phyloP scores from a whole-genome alignment of 2,888 invertebrate species.

The Cephonodes hylas region DNA sequence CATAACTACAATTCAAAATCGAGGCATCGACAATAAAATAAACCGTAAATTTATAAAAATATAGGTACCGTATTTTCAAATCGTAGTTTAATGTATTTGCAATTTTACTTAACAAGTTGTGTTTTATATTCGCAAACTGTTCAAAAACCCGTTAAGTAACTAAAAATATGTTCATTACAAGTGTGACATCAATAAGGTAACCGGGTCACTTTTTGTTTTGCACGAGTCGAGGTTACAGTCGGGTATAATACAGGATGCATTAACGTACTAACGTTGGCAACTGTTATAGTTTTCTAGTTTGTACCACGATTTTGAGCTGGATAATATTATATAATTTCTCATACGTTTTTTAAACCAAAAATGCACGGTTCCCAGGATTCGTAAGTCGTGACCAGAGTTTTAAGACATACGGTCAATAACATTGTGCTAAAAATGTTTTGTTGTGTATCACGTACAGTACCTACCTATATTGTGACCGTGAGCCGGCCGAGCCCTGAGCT shows the following conservation, averaged over 20 bases:
- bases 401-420: constrained; percentile 40
- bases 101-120: background rate
- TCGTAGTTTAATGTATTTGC: background rate
- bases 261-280: background rate
- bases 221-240: constrained; percentile 33
- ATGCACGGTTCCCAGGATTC: constrained; percentile 47
- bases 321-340: background rate
- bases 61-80: no score
- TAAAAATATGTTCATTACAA: constrained; percentile 31
- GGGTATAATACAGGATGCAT: constrained; percentile 12
- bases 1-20: background rate
- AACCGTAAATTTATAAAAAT: no score
- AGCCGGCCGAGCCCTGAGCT: constrained; percentile 22
- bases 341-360: constrained; percentile 26
- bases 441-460: constrained; percentile 51
- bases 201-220: constrained; percentile 58
- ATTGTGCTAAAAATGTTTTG: constrained; percentile 47
- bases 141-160: constrained; percentile 39
- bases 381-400: constrained; percentile 60
- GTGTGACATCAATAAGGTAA: constrained; percentile 53
- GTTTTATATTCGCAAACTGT: background rate
- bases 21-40: no score
- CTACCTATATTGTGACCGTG: constrained; percentile 30
- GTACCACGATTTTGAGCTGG: background rate
- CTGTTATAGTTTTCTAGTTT: background rate